Percentiles rank a stretch among this genome's conserved stretches.
Evolutionary conservation across 2,888 invertebrate genomes (phyloP).

Genomic region (Chorisops tibialis): DNA sequence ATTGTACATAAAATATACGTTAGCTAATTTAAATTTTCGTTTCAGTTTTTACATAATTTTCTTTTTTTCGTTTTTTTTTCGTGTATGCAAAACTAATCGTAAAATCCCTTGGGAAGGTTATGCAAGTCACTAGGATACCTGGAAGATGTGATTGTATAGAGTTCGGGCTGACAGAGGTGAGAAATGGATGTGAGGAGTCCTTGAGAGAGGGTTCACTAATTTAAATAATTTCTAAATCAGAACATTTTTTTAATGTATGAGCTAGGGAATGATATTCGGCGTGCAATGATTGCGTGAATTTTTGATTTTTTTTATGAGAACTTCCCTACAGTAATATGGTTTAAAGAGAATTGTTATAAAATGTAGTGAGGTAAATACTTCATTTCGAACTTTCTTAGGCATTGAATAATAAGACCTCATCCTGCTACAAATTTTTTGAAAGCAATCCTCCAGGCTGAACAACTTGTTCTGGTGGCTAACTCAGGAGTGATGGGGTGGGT

Average conservation of each 20-base stretch:
- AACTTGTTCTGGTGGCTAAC: no score
- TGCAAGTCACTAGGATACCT: conserved; percentile 6
- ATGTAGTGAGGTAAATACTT: no score
- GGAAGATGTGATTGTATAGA: background rate
- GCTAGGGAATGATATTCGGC: background rate
- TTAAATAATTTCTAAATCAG: conserved; percentile 31
- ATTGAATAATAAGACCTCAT: no score
- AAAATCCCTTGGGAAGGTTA: background rate
- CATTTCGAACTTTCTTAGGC: no score
- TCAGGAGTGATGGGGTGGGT: no score
- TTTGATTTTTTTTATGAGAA: no score
- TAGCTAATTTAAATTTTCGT: conserved; percentile 20
- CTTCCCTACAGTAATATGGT: no score
- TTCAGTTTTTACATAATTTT: conserved; percentile 13
- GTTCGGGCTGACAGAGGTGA: conserved; percentile 1
- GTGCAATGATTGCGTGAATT: no score
- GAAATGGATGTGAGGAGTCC: conserved; percentile 18
- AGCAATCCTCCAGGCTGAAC: no score
- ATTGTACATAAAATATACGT: background rate
- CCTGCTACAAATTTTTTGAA: no score
- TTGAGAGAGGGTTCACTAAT: conserved; percentile 15
- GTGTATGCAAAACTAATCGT: conserved; percentile 2
- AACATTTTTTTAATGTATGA: conserved; percentile 1
- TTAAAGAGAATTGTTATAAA: no score
- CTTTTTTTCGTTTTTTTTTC: background rate